Conservation (phyloP, 2,797 vertebrate species). For the Phyllotis vaccarum region DNA sequence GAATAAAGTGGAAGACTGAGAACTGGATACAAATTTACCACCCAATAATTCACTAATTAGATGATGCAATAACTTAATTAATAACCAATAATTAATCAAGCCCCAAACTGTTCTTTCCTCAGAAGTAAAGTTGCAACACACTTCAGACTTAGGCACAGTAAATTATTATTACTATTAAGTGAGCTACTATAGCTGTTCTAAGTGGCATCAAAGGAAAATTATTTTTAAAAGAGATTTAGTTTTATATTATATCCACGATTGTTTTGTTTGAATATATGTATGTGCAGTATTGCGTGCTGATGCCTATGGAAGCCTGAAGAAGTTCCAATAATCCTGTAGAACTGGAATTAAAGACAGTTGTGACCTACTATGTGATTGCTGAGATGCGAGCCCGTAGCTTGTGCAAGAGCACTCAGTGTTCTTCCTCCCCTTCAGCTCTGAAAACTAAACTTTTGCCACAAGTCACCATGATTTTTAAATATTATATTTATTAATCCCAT, state of each 20-base stretch:
- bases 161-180: constrained; percentile 17
- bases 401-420: not conserved
- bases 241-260: not conserved
- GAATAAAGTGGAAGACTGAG: not conserved
- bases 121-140: not conserved
- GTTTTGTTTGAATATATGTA: not conserved
- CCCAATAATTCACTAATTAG: not conserved
- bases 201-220: not conserved
- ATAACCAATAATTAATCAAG: not conserved
- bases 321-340: not conserved
- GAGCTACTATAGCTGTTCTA: not conserved
- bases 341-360: no score
- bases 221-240: not conserved
- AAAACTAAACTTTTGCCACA: not conserved
- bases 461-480: constrained; percentile 19
- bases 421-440: not conserved
- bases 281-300: not conserved
- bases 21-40: not conserved
- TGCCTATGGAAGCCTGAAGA: not conserved
- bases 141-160: not conserved
- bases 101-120: not conserved
- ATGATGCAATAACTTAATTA: not conserved
- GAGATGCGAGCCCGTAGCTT: not conserved
- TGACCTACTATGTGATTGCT: not conserved
- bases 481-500: not conserved